phyloP scores from a whole-genome alignment of 2,797 vertebrate species.

The Pygocentrus nattereri region DNA sequence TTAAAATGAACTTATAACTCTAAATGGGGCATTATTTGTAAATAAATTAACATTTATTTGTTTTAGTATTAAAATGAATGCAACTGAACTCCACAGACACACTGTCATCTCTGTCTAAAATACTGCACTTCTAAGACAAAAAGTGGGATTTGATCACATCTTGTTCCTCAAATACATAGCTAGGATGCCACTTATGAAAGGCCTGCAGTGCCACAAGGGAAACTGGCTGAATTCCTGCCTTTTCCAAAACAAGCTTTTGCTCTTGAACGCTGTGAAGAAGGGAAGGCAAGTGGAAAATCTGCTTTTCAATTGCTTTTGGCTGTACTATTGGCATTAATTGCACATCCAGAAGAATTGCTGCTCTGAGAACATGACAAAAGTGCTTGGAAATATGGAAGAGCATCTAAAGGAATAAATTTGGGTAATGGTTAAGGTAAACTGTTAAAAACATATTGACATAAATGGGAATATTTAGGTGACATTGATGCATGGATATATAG shows the following conservation, averaged over 20 bases:
- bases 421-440: conserved; percentile 9
- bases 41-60: background rate
- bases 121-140: conserved; percentile 30
- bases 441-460: conserved; percentile 50
- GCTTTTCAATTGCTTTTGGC: conserved; percentile 5
- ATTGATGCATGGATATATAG: no score
- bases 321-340: conserved; percentile 3
- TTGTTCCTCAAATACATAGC: conserved; percentile 17
- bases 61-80: background rate
- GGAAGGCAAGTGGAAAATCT: conserved; percentile 23
- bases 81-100: conserved; percentile 20
- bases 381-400: background rate
- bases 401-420: background rate
- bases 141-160: conserved; percentile 18
- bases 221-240: conserved; percentile 14
- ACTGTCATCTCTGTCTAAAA: conserved; percentile 21
- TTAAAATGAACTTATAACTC: background rate
- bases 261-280: conserved; percentile 14
- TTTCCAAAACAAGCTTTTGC: conserved; percentile 34
- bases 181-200: conserved; percentile 33
- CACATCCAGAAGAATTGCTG: conserved; percentile 62
- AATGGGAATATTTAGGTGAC: conserved; percentile 26
- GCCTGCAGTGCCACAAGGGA: conserved; percentile 29
- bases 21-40: background rate
- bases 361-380: conserved; percentile 44